Evolutionary conservation across 2,113 vertebrate species (phyloP).

Genomic region (Platycercus adscitus): DNA sequence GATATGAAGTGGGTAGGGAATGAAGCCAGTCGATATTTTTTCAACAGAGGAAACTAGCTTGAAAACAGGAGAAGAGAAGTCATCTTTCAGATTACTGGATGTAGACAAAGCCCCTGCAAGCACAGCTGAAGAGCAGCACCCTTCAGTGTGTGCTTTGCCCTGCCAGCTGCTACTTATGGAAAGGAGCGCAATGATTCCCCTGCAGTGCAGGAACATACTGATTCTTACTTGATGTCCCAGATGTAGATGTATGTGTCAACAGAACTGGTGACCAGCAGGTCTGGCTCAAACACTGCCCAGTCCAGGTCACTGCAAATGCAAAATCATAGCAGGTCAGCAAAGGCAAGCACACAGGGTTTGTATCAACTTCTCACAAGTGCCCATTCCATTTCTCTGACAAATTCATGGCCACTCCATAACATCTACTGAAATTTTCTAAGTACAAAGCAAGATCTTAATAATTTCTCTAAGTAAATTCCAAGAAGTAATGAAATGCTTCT

Average conservation of each 20-base stretch:
- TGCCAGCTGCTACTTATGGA: background rate
- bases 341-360: background rate
- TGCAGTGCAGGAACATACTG: background rate
- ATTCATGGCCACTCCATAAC: background rate
- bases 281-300: conserved; percentile 96
- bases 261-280: conserved; percentile 94
- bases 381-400: background rate
- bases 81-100: background rate
- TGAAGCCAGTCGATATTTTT: background rate
- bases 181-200: background rate
- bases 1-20: background rate
- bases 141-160: rapidly evolving
- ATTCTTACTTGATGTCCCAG: conserved; percentile 95
- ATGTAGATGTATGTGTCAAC: conserved; percentile 99
- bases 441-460: conserved; percentile 22
- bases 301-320: conserved; percentile 88
- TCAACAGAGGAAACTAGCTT: background rate
- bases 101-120: background rate
- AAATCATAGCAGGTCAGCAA: background rate
- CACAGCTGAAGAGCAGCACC: background rate
- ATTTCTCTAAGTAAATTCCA: conserved; percentile 22
- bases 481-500: conserved; percentile 19
- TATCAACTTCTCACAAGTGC: background rate
- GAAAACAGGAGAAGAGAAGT: background rate
- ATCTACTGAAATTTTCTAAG: background rate